phyloP scores from a whole-genome alignment of 2,888 invertebrate genomes.

The Oxycera nigricornis region DNA sequence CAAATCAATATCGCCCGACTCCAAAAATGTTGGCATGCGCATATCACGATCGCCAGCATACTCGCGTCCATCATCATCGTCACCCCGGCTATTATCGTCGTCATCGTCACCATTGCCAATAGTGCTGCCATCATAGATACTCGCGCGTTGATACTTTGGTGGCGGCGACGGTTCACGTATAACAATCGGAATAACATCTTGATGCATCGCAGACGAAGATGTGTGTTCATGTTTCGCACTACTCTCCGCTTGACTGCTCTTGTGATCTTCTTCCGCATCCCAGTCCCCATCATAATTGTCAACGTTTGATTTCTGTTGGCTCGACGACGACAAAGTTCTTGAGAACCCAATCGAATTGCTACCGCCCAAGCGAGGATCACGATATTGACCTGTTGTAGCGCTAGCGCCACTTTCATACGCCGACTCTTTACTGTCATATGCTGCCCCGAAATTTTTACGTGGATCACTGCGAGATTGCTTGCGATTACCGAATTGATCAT shows the following conservation, averaged over 20 bases:
- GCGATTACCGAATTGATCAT: background rate
- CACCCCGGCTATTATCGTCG: background rate
- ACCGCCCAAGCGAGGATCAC: constrained; percentile 16
- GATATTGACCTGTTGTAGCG: background rate
- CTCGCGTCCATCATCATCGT: constrained; percentile 15
- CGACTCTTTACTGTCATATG: background rate
- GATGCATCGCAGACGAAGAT: background rate
- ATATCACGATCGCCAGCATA: constrained; percentile 55
- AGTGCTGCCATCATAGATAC: constrained; percentile 56
- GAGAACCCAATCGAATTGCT: background rate
- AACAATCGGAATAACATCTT: constrained; percentile 1
- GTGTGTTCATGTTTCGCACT: constrained; percentile 18
- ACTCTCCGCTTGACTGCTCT: background rate
- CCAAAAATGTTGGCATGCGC: constrained; percentile 50
- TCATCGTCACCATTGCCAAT: background rate
- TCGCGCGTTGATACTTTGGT: constrained; percentile 53
- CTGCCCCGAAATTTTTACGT: no score
- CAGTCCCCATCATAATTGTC: constrained; percentile 16
- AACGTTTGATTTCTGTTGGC: background rate
- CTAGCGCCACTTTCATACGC: background rate
- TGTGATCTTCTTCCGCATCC: background rate
- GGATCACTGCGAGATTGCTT: background rate
- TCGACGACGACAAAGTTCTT: background rate
- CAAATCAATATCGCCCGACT: constrained; percentile 74
- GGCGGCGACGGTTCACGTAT: constrained; percentile 11